Conservation (phyloP, 2,797 vertebrate species). For the Psittacula derbiana region DNA sequence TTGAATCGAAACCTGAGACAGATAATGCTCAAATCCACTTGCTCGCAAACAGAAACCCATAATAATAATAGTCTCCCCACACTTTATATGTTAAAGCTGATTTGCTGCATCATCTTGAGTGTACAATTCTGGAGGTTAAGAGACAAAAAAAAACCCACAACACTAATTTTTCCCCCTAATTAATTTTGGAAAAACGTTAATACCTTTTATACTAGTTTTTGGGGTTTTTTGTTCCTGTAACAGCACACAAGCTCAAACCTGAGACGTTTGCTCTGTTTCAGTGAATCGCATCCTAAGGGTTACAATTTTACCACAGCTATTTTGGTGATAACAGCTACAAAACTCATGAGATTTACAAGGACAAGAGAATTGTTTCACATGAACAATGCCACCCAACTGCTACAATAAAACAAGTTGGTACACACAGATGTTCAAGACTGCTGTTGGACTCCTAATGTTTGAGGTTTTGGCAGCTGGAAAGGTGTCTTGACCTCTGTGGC, state of each 20-base stretch:
- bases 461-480: constrained; percentile 5
- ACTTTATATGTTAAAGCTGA: neutral
- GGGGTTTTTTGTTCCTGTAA: neutral
- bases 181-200: neutral
- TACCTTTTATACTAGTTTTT: neutral
- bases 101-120: neutral
- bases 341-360: constrained; percentile 55
- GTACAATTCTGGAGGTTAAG: neutral
- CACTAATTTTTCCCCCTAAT: neutral
- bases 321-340: constrained; percentile 44
- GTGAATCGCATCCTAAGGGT: constrained; percentile 9
- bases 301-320: constrained; percentile 49
- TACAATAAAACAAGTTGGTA: constrained; percentile 46
- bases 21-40: neutral
- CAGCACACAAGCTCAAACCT: neutral
- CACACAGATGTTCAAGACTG: neutral
- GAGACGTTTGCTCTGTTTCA: neutral
- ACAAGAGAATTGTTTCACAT: constrained; percentile 31
- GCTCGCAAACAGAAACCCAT: neutral
- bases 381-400: constrained; percentile 21
- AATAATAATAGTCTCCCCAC: neutral
- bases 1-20: neutral
- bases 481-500: neutral
- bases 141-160: fast-evolving
- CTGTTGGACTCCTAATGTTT: neutral